phyloP scores from a whole-genome alignment of 2,797 vertebrate species.

The Peromyscus melanophrys region DNA sequence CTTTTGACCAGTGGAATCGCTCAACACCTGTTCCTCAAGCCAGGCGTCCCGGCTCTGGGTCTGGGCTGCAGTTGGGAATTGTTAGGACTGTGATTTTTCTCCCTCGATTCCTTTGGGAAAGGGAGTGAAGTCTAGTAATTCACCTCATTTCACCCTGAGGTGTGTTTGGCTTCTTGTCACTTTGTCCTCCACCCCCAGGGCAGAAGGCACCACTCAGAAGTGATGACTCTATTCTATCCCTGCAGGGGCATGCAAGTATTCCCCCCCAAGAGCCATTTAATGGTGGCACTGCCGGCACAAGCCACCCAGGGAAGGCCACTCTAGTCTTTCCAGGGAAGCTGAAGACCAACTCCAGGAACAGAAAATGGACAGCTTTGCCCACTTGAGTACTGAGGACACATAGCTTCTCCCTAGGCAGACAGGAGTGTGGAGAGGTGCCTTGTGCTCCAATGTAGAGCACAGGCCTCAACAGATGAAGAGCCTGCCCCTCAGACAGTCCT shows the following conservation, averaged over 20 bases:
- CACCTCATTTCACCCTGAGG: background rate
- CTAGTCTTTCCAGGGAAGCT: background rate
- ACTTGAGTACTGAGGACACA: background rate
- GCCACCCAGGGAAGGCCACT: background rate
- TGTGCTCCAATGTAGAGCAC: background rate
- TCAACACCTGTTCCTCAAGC: no score
- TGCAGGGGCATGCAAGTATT: background rate
- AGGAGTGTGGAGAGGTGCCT: background rate
- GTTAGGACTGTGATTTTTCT: background rate
- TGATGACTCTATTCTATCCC: background rate
- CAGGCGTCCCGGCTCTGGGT: background rate
- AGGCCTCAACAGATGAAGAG: constrained; percentile 78
- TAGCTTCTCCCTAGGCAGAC: background rate
- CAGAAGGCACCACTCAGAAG: background rate
- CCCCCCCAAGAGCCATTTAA: background rate
- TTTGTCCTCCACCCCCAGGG: background rate
- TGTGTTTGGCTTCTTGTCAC: background rate
- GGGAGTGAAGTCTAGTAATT: background rate
- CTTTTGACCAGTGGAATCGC: background rate
- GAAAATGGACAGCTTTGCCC: background rate
- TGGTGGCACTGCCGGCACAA: accelerated
- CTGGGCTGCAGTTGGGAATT: background rate
- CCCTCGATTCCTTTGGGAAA: constrained; percentile 27
- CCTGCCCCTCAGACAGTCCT: constrained; percentile 42
- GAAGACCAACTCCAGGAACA: background rate